Percentiles rank a stretch among this genome's conserved stretches.
phyloP scores from a whole-genome alignment of 2,797 vertebrate species.

The Sebastiscus tertius region DNA sequence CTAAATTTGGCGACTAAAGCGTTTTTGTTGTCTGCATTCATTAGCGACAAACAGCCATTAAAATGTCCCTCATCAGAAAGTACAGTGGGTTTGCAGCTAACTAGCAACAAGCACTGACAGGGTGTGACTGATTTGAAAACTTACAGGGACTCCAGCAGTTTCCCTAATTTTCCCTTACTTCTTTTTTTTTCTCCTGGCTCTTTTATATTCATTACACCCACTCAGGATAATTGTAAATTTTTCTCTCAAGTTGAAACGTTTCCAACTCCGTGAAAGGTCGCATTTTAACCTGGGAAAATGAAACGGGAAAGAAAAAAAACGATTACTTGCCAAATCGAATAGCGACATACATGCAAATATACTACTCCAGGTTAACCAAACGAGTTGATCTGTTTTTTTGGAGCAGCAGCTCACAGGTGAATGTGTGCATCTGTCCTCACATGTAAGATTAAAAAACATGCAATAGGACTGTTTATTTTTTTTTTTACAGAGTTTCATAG shows the following conservation, averaged over 20 bases:
- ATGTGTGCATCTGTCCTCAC: neutral
- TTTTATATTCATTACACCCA: neutral
- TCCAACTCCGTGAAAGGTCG: neutral
- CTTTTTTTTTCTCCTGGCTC: neutral
- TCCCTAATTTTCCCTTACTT: neutral
- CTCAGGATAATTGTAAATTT: neutral
- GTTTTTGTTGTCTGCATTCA: neutral
- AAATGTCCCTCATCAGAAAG: neutral
- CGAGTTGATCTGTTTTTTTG: neutral
- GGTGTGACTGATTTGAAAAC: neutral
- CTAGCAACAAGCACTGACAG: neutral
- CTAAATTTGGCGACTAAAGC: neutral
- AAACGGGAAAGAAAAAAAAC: neutral
- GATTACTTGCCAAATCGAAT: neutral
- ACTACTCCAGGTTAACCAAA: constrained; percentile 1
- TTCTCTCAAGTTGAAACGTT: neutral
- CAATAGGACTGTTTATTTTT: neutral
- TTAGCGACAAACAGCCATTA: neutral
- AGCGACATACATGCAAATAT: constrained; percentile 12
- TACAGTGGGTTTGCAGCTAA: neutral
- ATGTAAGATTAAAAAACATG: too few relatives aligned
- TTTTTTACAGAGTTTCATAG: neutral
- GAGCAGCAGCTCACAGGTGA: neutral
- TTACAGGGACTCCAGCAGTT: neutral
- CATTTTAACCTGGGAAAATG: neutral